phyloP scores from a whole-genome alignment of 2,113 vertebrate genomes.

The cat (Felis catus) region DNA sequence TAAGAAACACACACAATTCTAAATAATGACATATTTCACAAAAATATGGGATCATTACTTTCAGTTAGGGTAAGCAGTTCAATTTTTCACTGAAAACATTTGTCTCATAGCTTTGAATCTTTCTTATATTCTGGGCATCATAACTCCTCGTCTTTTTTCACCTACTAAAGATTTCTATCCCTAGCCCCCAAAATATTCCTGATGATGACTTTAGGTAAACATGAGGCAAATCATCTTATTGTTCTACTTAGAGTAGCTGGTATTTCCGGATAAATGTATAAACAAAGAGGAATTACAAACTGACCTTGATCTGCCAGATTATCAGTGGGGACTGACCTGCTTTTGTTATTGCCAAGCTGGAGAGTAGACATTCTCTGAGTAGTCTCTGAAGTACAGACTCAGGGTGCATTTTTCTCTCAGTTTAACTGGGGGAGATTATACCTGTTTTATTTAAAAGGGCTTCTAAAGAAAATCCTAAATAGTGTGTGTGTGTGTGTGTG shows the following conservation, averaged over 20 bases:
- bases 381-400: conserved; percentile 41
- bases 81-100: neutral
- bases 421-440: conserved; percentile 19
- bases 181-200: conserved; percentile 7
- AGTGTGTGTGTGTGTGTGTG: no score
- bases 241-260: conserved; percentile 64
- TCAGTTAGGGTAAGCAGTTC: neutral
- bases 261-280: conserved; percentile 79
- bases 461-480: conserved; percentile 11
- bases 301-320: conserved; percentile 88
- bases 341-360: conserved; percentile 80
- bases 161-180: conserved; percentile 35
- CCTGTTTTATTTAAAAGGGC: conserved; percentile 27
- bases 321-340: conserved; percentile 82
- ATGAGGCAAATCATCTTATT: conserved; percentile 71
- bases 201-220: conserved; percentile 61
- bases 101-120: neutral
- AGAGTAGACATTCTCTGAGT: conserved; percentile 63
- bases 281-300: conserved; percentile 84
- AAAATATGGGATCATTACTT: neutral
- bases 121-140: neutral
- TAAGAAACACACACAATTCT: conserved; percentile 3
- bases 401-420: neutral
- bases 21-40: neutral
- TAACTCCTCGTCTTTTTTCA: neutral